Percentiles rank a stretch among this genome's conserved stretches.
Conservation (phyloP, 2,797 vertebrate genomes). For the Sylvia borin region DNA sequence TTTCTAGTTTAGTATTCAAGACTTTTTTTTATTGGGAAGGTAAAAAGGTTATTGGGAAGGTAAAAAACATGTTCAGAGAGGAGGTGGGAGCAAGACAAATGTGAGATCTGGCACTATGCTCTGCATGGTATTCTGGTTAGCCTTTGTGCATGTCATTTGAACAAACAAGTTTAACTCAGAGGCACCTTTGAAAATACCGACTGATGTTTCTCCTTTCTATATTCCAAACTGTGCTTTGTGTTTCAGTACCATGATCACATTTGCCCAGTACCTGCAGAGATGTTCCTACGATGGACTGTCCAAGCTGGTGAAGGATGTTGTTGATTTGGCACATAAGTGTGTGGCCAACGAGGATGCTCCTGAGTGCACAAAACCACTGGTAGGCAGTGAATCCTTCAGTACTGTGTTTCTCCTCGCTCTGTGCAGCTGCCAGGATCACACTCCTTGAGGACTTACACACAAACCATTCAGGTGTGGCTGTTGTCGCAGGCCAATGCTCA, state of each 20-base stretch:
- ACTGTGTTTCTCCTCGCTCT: accelerated
- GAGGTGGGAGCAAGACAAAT: background rate
- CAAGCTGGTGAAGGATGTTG: slow-evolving; percentile 53
- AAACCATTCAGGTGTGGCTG: background rate
- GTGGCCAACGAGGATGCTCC: slow-evolving; percentile 50
- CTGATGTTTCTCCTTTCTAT: background rate
- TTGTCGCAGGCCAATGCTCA: background rate
- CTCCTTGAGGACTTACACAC: background rate
- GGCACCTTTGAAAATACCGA: background rate
- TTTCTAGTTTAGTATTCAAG: background rate
- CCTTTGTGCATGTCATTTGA: background rate
- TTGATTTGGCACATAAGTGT: slow-evolving; percentile 69
- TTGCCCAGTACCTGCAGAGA: slow-evolving; percentile 74
- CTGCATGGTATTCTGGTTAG: background rate
- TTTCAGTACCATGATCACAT: slow-evolving; percentile 68
- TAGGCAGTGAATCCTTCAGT: slow-evolving; percentile 23
- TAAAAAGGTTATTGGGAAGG: background rate
- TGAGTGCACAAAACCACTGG: slow-evolving; percentile 58
- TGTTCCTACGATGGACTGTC: slow-evolving; percentile 46
- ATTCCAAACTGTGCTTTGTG: background rate
- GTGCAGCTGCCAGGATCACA: background rate
- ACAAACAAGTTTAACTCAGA: background rate
- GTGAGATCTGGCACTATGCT: background rate
- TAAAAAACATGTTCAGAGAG: background rate
- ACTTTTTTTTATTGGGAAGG: background rate